Evolutionary conservation across 2,888 invertebrate species (phyloP).

Genomic region (Lasioglossum villosulum): DNA sequence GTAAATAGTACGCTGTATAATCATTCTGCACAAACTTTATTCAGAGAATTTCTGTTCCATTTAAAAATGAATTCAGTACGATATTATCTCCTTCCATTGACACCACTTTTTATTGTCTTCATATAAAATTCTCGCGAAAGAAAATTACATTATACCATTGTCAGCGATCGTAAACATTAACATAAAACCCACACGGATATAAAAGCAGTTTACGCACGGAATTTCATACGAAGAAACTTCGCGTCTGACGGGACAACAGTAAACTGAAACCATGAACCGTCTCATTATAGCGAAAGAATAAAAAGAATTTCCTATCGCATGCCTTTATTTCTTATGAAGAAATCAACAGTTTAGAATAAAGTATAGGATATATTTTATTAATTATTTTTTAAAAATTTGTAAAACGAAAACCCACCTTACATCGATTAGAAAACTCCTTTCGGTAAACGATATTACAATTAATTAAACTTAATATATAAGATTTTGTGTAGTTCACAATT

Average conservation of each 20-base stretch:
- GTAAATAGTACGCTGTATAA: neutral
- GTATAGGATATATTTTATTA: neutral
- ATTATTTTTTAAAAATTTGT: neutral
- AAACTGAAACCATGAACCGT: slow-evolving; percentile 1
- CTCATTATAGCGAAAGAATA: neutral
- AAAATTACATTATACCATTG: neutral
- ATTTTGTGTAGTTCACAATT: neutral
- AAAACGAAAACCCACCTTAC: neutral
- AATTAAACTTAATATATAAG: neutral
- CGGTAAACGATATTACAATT: neutral
- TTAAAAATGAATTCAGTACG: neutral
- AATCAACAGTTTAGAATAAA: neutral
- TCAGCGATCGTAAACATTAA: neutral
- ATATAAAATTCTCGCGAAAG: neutral
- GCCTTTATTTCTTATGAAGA: neutral
- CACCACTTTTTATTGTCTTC: neutral
- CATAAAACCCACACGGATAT: neutral
- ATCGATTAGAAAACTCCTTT: neutral
- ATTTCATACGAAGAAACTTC: neutral
- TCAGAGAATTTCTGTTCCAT: neutral
- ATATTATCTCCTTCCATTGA: neutral
- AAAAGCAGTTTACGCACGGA: neutral
- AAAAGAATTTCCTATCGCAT: neutral
- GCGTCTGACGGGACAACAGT: neutral
- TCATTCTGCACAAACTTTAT: neutral